Evolutionary conservation across 2,113 vertebrate species (phyloP), one percentile per base, ranked within the genome.

Genomic region (Alexandromys fortis): DNA sequence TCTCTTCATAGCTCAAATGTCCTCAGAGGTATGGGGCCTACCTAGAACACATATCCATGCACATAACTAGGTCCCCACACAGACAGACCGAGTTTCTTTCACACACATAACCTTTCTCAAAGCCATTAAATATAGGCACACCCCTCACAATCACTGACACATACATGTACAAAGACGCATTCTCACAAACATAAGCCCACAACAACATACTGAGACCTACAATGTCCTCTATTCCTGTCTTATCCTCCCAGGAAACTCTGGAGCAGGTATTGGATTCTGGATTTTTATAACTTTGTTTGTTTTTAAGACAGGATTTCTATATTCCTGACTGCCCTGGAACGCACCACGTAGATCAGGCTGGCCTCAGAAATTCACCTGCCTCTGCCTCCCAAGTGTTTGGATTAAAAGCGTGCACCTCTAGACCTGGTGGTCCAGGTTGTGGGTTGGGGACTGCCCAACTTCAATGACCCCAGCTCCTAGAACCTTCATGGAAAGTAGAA

Each of bases 11-110:
- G 73, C 47, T 52, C 38, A 86, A 45, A 61, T 5, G 85, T 2
- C 19, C 61, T 94, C 76, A 89, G 47, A 92, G 67, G n/a, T 33
- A 91, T 35, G 24, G 21, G 47, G 67, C 45, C 16, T n/a, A 89
- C 45, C 33, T 24, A 79, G 47, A 93, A 95, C 26, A 92, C 26
- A 86, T 12, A 91, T 22, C 45, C 1, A 45, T 3, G 83, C 5
- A 91, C 67, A 81, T 52, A 58, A 65, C 55, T 52, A 82, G 45
- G 86, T 86, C 49, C 28, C 38, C 63, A 82, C 35, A 58, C 17
- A 75, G 52, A 88, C 33, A 81, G 21, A 67, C 30, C 13, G n/a
- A 96, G 45, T 88, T 83, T 95, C 94, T 92, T 72, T 78, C 63
- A 82, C 83, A 72, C 35, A 73, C 21, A 94, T 6, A 93, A 55